Conservation (phyloP, 2,888 invertebrate species). For the Liodrosophila aerea region DNA sequence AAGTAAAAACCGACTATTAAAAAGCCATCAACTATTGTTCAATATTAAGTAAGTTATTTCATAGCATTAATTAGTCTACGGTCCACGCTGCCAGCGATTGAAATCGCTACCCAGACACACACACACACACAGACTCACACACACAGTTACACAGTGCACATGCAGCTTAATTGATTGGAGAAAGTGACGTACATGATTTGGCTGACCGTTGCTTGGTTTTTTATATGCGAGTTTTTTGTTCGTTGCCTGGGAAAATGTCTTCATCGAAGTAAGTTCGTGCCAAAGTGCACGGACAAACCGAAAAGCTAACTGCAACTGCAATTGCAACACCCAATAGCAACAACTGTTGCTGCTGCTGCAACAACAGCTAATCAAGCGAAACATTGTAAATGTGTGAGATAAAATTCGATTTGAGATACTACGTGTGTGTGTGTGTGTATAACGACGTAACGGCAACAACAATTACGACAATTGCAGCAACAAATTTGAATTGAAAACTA, state of each 20-base stretch:
- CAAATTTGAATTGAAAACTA: constrained; percentile 34
- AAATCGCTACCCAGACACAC: constrained; percentile 46
- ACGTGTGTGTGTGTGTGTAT: not conserved
- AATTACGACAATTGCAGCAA: constrained; percentile 47
- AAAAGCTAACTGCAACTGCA: constrained; percentile 33
- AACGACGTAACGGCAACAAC: constrained; percentile 36
- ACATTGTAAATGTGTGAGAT: constrained; percentile 47
- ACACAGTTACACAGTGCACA: constrained; percentile 35
- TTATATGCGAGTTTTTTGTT: not conserved
- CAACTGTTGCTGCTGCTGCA: constrained; percentile 14
- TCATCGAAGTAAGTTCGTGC: constrained; percentile 40
- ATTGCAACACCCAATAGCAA: constrained; percentile 41
- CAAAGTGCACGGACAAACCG: constrained; percentile 48
- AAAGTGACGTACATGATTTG: constrained; percentile 63
- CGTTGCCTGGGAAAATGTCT: constrained; percentile 65
- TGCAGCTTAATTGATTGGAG: constrained; percentile 73
- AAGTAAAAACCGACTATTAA: constrained; percentile 60
- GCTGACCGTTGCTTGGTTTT: constrained; percentile 31
- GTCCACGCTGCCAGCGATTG: constrained; percentile 50
- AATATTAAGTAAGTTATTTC: constrained; percentile 76
- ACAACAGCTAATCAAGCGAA: constrained; percentile 43
- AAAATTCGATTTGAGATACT: constrained; percentile 34
- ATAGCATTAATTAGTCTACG: constrained; percentile 62
- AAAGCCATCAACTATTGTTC: constrained; percentile 71
- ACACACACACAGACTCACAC: constrained; percentile 11